Evolutionary conservation across 2,113 vertebrate genomes (phyloP).

Genomic region (Opisthocomus hoazin): DNA sequence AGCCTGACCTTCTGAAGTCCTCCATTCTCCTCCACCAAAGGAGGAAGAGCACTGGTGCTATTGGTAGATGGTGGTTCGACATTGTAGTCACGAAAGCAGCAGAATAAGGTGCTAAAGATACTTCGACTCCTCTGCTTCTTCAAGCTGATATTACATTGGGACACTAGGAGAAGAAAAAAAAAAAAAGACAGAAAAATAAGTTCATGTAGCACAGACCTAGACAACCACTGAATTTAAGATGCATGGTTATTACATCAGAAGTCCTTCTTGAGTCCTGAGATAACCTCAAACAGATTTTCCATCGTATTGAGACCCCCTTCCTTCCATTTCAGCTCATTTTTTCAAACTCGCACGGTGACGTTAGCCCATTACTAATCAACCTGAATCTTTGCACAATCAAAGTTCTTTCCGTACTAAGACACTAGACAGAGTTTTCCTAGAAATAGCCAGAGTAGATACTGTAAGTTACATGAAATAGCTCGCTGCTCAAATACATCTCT

Average conservation of each 20-base stretch:
- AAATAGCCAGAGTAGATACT: not conserved
- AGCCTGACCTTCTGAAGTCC: conserved; percentile 88
- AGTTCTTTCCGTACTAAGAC: not conserved
- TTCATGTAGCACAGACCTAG: not conserved
- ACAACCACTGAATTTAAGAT: not conserved
- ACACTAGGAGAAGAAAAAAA: conserved; percentile 70
- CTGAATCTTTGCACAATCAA: too few relatives aligned
- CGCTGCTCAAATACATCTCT: not conserved
- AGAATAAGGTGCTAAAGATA: conserved; percentile 97
- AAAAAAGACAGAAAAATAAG: not conserved
- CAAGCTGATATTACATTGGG: conserved; percentile 86
- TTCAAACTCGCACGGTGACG: fast-evolving
- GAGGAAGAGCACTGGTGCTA: conserved; percentile 82
- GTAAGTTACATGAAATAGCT: not conserved
- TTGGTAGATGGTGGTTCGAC: conserved; percentile 86
- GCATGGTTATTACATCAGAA: not conserved
- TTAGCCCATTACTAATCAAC: not conserved
- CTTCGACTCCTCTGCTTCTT: conserved; percentile 93
- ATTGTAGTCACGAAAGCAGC: conserved; percentile 97
- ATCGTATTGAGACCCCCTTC: not conserved
- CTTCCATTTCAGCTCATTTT: not conserved
- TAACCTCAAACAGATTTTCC: not conserved
- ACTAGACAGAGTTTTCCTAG: not conserved
- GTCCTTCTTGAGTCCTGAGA: not conserved
- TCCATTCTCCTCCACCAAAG: conserved; percentile 90